Conservation (phyloP, 2,797 vertebrate species). For the Tympanoctomys barrerae region DNA sequence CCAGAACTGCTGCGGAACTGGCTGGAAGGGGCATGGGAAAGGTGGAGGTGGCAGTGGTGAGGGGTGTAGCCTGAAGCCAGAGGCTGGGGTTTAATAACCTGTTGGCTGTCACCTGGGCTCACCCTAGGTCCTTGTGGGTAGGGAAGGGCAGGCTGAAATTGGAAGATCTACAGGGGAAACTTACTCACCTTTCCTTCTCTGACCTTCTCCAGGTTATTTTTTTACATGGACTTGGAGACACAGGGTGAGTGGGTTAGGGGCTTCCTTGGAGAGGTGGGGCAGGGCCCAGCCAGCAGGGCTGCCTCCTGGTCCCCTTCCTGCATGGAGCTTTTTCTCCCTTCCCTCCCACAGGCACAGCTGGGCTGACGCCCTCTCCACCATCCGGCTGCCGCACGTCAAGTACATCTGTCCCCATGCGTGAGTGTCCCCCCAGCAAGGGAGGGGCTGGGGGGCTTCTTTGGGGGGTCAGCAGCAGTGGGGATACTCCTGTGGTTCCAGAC, state of each 20-base stretch:
- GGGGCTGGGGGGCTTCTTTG: neutral
- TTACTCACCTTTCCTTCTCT: neutral
- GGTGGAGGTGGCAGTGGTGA: conserved; percentile 22
- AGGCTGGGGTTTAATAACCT: neutral
- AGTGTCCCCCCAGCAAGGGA: conserved; percentile 84
- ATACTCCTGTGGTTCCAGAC: neutral
- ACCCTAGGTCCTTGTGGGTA: neutral
- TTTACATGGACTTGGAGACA: conserved; percentile 98
- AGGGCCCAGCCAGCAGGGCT: neutral
- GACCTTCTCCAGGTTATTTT: conserved; percentile 94
- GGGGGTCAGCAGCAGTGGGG: neutral
- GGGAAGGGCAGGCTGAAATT: neutral
- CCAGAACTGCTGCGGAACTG: neutral
- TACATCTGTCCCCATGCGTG: conserved; percentile 99
- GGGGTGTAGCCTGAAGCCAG: neutral
- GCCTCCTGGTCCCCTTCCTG: neutral
- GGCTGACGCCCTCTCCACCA: conserved; percentile 93
- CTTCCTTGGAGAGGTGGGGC: neutral
- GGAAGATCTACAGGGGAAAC: neutral
- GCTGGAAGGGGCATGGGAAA: conserved; percentile 52
- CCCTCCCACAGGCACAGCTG: conserved; percentile 94
- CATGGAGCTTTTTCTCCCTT: neutral
- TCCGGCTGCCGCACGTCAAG: conserved; percentile 96
- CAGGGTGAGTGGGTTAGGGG: conserved; percentile 92
- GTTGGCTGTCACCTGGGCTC: neutral